phyloP scores from a whole-genome alignment of 2,797 vertebrate species.

The Hypotaenidia okinawae region DNA sequence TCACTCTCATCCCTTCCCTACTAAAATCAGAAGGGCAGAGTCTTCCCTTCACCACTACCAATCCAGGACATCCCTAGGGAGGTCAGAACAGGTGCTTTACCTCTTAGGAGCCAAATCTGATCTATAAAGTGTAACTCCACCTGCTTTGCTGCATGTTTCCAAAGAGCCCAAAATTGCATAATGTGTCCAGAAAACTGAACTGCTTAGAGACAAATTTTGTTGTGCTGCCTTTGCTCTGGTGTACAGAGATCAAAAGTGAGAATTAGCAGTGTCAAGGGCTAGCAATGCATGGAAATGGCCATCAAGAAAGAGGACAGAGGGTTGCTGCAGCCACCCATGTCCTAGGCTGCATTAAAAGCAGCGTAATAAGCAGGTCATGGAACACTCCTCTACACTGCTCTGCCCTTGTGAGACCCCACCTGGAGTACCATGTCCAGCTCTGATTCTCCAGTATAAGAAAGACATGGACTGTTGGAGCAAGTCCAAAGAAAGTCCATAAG shows the following conservation, averaged over 20 bases:
- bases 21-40: not conserved
- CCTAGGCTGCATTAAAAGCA: too few species aligned
- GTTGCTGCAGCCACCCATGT: too few species aligned
- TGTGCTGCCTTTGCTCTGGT: not conserved
- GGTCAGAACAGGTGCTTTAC: not conserved
- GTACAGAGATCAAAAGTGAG: not conserved
- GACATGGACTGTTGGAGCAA: too few species aligned
- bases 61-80: not conserved
- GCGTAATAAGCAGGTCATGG: too few species aligned
- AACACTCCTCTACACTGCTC: too few species aligned
- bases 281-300: not conserved
- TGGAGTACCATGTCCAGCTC: too few species aligned
- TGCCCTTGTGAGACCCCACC: too few species aligned
- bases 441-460: too few species aligned
- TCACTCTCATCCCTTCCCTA: not conserved
- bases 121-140: not conserved
- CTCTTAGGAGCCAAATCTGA: not conserved
- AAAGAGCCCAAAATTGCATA: not conserved
- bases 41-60: not conserved
- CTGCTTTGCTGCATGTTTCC: not conserved
- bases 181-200: not conserved
- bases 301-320: not conserved
- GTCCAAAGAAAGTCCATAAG: too few species aligned
- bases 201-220: not conserved
- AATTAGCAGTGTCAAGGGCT: not conserved